Percentiles rank a stretch among this genome's conserved stretches.
These are phyloP conservation scores for Syngnathus rostellatus DNA, from an alignment of 2,797 vertebrate genomes.

Conservation along the genomic window DNA sequence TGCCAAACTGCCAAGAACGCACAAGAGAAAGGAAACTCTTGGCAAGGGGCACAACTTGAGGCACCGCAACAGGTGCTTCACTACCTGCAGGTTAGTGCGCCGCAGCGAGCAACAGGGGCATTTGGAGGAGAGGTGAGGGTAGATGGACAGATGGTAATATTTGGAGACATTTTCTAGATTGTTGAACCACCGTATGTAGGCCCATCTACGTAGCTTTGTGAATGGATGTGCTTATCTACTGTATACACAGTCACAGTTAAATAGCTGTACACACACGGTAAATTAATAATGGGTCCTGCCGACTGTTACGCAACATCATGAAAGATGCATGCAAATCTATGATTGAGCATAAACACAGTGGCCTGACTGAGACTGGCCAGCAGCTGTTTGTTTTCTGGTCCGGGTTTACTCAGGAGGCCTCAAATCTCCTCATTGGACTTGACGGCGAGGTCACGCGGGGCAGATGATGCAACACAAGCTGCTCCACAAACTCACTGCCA, in stretches of 20 bases:
- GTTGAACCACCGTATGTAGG: not conserved
- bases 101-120: conserved; percentile 20
- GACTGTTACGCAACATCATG: not conserved
- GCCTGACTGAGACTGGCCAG: not conserved
- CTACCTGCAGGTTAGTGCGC: not conserved
- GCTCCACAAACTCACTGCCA: conserved; percentile 1
- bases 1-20: not conserved
- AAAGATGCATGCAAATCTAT: not conserved
- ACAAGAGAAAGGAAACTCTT: conserved; percentile 30
- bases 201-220: not conserved
- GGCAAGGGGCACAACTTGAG: conserved; percentile 40
- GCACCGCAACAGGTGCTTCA: conserved; percentile 50
- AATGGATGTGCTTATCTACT: not conserved
- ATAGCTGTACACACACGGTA: not conserved
- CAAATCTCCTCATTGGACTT: conserved; percentile 2
- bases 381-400: not conserved
- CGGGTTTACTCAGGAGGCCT: not conserved
- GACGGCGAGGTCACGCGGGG: not conserved
- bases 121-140: conserved; percentile 38
- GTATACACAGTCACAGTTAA: not conserved
- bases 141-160: not conserved
- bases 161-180: not conserved
- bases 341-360: not conserved
- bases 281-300: not conserved
- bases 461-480: conserved; percentile 2